phyloP scores from a whole-genome alignment of 1,140 invertebrate genomes.

The Forficula auricularia region DNA sequence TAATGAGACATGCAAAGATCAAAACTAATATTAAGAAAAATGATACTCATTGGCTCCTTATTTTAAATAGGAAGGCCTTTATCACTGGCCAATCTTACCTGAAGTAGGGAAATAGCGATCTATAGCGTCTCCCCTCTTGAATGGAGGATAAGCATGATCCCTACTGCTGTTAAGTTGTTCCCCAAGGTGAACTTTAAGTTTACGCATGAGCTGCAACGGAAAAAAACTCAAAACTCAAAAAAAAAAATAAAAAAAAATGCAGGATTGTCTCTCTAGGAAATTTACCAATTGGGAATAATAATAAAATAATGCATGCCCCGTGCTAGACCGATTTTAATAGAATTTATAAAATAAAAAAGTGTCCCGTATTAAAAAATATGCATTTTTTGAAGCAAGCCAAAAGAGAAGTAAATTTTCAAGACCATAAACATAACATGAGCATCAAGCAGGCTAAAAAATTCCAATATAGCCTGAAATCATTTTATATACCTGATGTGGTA shows the following conservation, averaged over 20 bases:
- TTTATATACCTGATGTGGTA: constrained; percentile 60
- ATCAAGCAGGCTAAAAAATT: constrained; percentile 4
- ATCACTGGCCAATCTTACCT: constrained; percentile 40
- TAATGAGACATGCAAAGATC: neutral
- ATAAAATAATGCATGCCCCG: neutral
- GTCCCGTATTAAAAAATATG: constrained; percentile 9
- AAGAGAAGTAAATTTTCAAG: neutral
- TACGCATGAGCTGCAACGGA: constrained; percentile 24
- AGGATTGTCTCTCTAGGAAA: constrained; percentile 10
- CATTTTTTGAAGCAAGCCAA: neutral
- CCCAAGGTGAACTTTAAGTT: constrained; percentile 45
- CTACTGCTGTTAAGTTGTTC: constrained; percentile 45
- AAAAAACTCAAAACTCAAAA: constrained; percentile 15
- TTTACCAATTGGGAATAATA: constrained; percentile 16
- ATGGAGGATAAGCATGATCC: constrained; percentile 48
- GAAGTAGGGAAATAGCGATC: constrained; percentile 60
- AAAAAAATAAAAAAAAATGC: constrained; percentile 7
- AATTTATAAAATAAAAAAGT: constrained; percentile 1
- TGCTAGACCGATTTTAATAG: neutral
- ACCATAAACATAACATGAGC: neutral
- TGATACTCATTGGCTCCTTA: too few species aligned
- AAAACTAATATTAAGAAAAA: constrained; percentile 3
- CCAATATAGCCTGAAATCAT: constrained; percentile 3
- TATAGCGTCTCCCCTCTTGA: constrained; percentile 54
- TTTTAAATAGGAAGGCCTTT: neutral